Evolutionary conservation across 2,888 invertebrate genomes (phyloP), one percentile per base, ranked within the genome.

Genomic region (Steinernema scapterisci): DNA sequence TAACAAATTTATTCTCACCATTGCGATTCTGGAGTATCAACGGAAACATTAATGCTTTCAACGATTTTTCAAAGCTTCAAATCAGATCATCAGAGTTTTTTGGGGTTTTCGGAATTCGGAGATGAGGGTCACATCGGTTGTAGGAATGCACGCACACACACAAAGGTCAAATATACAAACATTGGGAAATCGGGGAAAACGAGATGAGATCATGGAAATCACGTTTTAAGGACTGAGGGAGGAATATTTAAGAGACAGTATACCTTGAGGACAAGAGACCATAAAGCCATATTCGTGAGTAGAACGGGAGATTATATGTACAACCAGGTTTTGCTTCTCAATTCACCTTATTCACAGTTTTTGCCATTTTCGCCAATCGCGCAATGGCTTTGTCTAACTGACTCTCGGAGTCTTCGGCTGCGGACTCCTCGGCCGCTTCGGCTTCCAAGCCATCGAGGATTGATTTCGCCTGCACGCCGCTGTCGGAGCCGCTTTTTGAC

Each of bases 361-460:
- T 63, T 38, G 63, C 63, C 63, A 63, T 63, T 31, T 63, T 63
- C 7, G 63, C 63, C 3, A 63, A 16, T 3, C 63, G 27, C 1
- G 63, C 63, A 31, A 63, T 63, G 16, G 63, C 63, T 25, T 63
- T 63, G 63, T 63, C 63, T 9, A 63, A 31, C 38, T 63, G 63
- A 31, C 63, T 63, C 31, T 63, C 63, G 25, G 63, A 63, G 31
- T 63, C 63, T 27, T 63, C 63, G 5, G 63, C 16, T 31, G 63
- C 25, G 1, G 63, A 16, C 7, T 63, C 63, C 25, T 63, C 63
- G 25, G 63, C 63, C 16, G 31, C 63, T 25, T 63, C 63, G 11
- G 63, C 63, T 21, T 63, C 63, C 31, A 63, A 16, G 6, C 63
- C 63, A 16, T 63, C 63, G 38, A 63, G 27, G 27, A 63, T 27